Evolutionary conservation across 2,113 vertebrate species (phyloP).

Genomic region (Zosterops pallidus): DNA sequence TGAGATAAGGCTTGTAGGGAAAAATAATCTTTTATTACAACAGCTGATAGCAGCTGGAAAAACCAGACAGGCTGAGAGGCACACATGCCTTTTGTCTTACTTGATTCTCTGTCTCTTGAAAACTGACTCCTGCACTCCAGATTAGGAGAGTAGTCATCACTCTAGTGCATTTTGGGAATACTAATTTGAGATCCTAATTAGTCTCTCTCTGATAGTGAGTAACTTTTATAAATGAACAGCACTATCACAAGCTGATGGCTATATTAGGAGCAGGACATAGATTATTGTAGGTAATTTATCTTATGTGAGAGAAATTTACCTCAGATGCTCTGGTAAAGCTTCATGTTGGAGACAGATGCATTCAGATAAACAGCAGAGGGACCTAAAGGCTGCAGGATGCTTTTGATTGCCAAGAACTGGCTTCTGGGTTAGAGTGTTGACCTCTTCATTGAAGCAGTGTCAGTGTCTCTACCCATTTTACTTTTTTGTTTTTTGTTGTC

Average conservation of each 20-base stretch:
- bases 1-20: not conserved
- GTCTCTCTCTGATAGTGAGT: not conserved
- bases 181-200: not conserved
- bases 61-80: not conserved
- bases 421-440: not conserved
- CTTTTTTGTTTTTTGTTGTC: not conserved
- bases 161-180: not conserved
- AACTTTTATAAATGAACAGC: constrained; percentile 1
- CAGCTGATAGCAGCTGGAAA: not conserved
- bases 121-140: not conserved
- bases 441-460: not conserved
- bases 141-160: not conserved
- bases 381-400: not conserved
- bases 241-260: not conserved
- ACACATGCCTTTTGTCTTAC: not conserved
- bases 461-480: not conserved
- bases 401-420: not conserved
- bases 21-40: not conserved
- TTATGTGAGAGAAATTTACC: not conserved
- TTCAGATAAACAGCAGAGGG: not conserved
- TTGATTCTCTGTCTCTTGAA: not conserved
- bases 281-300: not conserved
- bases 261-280: not conserved
- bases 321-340: not conserved
- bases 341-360: not conserved